Conservation (phyloP, 2,797 vertebrate species). For the Sebastolobus alascanus region DNA sequence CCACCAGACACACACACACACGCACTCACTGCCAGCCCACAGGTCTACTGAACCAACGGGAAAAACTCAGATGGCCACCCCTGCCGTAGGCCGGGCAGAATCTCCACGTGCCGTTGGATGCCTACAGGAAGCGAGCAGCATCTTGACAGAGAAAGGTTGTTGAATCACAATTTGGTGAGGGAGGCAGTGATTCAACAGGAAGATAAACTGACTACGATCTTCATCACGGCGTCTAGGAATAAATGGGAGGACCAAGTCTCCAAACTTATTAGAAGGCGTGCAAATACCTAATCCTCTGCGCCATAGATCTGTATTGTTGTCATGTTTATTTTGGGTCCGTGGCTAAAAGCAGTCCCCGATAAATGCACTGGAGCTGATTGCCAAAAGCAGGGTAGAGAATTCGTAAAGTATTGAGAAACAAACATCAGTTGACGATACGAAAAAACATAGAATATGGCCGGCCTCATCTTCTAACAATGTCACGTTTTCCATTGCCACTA, state of each 20-base stretch:
- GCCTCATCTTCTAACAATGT: background rate
- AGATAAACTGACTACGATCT: conserved; percentile 42
- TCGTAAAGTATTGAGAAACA: background rate
- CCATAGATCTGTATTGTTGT: background rate
- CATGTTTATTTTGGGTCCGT: too few relatives aligned
- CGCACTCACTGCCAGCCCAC: conserved; percentile 45
- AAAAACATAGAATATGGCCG: background rate
- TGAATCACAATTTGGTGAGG: conserved; percentile 52
- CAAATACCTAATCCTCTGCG: background rate
- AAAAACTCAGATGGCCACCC: conserved; percentile 56
- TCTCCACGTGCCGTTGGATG: conserved; percentile 42
- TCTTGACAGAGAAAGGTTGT: conserved; percentile 59
- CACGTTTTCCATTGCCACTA: background rate
- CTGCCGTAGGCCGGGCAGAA: conserved; percentile 47
- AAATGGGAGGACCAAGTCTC: conserved; percentile 2
- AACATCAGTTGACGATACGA: background rate
- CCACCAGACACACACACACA: conserved; percentile 25
- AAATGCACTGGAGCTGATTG: background rate
- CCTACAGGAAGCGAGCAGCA: conserved; percentile 50
- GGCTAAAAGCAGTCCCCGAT: too few relatives aligned
- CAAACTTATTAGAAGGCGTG: background rate
- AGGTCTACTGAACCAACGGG: conserved; percentile 48
- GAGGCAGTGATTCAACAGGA: conserved; percentile 44
- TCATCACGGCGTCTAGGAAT: conserved; percentile 33
- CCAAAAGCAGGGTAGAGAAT: background rate